These are phyloP conservation scores for Bombyx huttoni DNA, from an alignment of 2,888 invertebrate species.

Conservation along the genomic window DNA sequence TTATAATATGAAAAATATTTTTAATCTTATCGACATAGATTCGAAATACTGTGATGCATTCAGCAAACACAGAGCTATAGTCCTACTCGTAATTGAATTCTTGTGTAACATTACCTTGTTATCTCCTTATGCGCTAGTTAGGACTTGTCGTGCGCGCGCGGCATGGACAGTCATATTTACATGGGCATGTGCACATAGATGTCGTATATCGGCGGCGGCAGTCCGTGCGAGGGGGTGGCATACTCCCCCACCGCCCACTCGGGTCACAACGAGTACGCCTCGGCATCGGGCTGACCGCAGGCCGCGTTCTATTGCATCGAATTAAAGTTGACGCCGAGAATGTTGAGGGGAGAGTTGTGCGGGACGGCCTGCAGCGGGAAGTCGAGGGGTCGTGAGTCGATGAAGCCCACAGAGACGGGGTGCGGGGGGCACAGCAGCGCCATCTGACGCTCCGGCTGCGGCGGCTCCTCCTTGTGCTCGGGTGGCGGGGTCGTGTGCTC, in stretches of 20 bases:
- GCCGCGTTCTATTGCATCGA: constrained; percentile 78
- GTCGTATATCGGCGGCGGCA: constrained; percentile 6
- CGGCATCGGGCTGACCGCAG: constrained; percentile 35
- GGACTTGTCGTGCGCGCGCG: background rate
- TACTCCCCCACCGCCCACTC: constrained; percentile 39
- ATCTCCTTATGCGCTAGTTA: no score
- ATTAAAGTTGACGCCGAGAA: constrained; percentile 83
- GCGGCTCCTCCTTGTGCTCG: constrained; percentile 58
- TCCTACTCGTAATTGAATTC: no score
- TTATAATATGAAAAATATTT: no score
- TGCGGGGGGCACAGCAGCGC: constrained; percentile 76
- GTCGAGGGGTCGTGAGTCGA: constrained; percentile 80
- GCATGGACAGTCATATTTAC: no score
- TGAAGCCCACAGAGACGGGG: constrained; percentile 78
- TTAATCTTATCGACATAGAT: no score
- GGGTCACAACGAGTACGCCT: constrained; percentile 51
- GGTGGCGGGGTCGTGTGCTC: constrained; percentile 76
- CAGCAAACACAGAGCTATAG: no score
- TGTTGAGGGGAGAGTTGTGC: constrained; percentile 76
- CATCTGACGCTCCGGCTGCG: constrained; percentile 46
- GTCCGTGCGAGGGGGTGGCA: constrained; percentile 13
- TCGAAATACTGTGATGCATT: no score
- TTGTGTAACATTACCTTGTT: no score
- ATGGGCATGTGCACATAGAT: constrained; percentile 3
- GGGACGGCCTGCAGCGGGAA: constrained; percentile 76